These are phyloP conservation scores for Montipora foliosa DNA, from an alignment of 64 coral and sea anemone genomes.

Conservation along the genomic window DNA sequence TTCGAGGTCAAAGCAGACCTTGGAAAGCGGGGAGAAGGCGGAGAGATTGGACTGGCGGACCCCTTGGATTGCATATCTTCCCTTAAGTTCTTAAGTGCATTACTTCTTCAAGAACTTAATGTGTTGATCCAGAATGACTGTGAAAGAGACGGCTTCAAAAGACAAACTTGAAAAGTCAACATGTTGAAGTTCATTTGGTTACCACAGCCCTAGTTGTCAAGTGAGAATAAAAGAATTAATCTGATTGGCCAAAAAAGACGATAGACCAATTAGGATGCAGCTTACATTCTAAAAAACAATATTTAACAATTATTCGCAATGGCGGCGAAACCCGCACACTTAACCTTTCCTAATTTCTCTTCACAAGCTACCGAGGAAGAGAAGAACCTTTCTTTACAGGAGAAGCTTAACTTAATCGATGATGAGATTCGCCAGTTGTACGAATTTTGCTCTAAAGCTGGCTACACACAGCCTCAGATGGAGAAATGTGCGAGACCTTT, in stretches of 20 bases:
- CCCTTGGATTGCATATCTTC: neutral
- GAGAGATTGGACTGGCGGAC: slow-evolving; percentile 19
- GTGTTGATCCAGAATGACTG: neutral
- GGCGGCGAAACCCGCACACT: neutral
- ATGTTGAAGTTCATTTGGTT: neutral
- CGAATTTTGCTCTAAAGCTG: slow-evolving; percentile 89
- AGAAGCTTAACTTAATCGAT: slow-evolving; percentile 87
- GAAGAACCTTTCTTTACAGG: slow-evolving; percentile 69
- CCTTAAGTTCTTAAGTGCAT: no score
- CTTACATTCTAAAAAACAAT: neutral
- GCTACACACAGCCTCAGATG: slow-evolving; percentile 82
- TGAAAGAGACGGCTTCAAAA: neutral
- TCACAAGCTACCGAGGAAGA: slow-evolving; percentile 67
- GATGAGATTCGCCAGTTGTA: slow-evolving; percentile 86
- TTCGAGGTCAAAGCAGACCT: neutral
- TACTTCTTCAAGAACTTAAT: neutral
- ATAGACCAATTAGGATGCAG: slow-evolving; percentile 22
- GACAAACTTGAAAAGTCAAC: neutral
- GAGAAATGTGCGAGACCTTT: slow-evolving; percentile 88
- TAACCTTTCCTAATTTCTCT: neutral
- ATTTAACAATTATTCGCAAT: neutral
- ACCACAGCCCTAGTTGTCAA: slow-evolving; percentile 40
- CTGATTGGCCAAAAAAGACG: neutral
- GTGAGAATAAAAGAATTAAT: slow-evolving; percentile 15
- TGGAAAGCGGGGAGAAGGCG: neutral